Percentiles rank a stretch among this genome's conserved stretches.
Evolutionary conservation across 92 coral and sea anemone genomes (phyloP).

Genomic region (Diadumene lineata): DNA sequence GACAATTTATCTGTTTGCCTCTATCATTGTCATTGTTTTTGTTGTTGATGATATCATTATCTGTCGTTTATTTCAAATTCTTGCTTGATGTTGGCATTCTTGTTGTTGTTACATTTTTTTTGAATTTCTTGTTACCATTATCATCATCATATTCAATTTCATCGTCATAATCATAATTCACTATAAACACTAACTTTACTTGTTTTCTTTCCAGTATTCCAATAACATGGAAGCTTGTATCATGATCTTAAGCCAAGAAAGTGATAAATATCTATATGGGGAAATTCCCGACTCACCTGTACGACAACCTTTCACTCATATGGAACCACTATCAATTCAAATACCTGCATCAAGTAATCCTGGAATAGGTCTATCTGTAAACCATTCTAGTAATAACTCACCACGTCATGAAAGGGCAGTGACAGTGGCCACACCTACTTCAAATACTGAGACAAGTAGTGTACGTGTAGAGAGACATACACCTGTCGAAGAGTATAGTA

Average conservation of each 20-base stretch:
- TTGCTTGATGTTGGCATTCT: too few species aligned
- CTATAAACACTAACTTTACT: neutral
- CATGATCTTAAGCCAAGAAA: conserved; percentile 47
- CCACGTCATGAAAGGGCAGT: conserved; percentile 16
- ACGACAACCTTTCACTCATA: conserved; percentile 13
- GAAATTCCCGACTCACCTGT: conserved; percentile 28
- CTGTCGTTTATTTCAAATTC: too few species aligned
- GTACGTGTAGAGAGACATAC: conserved; percentile 36
- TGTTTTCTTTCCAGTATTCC: conserved; percentile 45
- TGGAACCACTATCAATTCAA: conserved; percentile 55
- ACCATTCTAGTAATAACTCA: neutral
- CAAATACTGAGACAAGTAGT: conserved; percentile 17
- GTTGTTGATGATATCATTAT: too few species aligned
- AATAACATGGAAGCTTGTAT: conserved; percentile 48
- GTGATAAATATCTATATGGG: conserved; percentile 58
- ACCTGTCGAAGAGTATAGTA: conserved; percentile 38
- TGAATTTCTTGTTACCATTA: neutral
- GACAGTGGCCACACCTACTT: conserved; percentile 52
- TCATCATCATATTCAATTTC: neutral
- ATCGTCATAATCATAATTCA: neutral
- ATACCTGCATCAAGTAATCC: conserved; percentile 38
- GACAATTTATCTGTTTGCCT: neutral
- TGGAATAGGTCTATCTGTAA: neutral
- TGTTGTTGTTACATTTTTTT: too few species aligned
- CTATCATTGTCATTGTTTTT: neutral